Evolutionary conservation across 2,888 invertebrate genomes (phyloP), one percentile per base, ranked within the genome.

Genomic region (Scelioninae gen. 1): DNA sequence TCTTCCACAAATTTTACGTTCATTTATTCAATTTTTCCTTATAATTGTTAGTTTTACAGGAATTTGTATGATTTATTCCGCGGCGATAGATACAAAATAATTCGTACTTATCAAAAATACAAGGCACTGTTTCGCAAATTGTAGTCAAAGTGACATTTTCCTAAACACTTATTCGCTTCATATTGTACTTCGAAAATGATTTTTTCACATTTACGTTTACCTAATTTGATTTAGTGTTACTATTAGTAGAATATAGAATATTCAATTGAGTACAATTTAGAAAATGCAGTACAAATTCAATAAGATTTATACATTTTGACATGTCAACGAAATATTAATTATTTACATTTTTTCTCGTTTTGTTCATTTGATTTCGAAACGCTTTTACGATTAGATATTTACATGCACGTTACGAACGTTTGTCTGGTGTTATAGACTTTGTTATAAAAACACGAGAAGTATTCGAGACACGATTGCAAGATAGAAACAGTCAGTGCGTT

Each of bases 101-200:
- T 56, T 72, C 38, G 63, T 40, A 51, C 65, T 79, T 72, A 66
- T 63, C 58, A 23, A 23, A 15, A 51, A 55, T 53, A 53, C 31
- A 78, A 78, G 78, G 78, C 78, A 78, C 78, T 78, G 55, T 34
- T 78, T 65, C 65, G 55, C 60, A 66, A 69, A 78, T 78, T 78
- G 55, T 63, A 78, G 65, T 78, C 71, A 29, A 71, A 71, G 31
- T 68, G 29, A 62, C 60, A 34, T 47, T 45, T 62, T 40, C 15
- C 16, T 69, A 55, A 43, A 53, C 51, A 60, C 40, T 49, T 68
- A 69, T 62, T 29, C 31, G 40, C 40, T 76, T 15, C 5, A 43
- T n/a, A 15, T 47, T 47, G 45, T 47, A 47, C 45, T 47, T 47
- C 13, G 16, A 15, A 60, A 60, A 49, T 53, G 53, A 66, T 66